A percentile compares a stretch with the other conserved stretches of the same genome.
phyloP scores from a whole-genome alignment of 1,140 invertebrate species.

The Drosophila chauvacae region DNA sequence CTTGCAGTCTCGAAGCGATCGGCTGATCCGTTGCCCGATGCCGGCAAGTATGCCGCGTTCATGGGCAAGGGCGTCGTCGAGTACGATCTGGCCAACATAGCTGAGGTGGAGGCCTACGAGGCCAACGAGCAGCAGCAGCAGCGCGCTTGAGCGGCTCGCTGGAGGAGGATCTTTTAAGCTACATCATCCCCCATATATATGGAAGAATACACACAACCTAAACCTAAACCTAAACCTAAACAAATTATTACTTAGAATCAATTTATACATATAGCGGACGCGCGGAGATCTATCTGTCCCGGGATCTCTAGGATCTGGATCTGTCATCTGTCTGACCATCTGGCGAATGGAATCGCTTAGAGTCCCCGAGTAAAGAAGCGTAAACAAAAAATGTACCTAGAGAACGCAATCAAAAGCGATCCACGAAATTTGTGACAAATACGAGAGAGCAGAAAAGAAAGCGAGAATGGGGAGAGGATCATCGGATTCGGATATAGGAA shows the following conservation, averaged over 20 bases:
- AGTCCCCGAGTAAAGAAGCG: constrained; percentile 48
- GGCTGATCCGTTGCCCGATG: constrained; percentile 84
- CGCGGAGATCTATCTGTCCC: constrained; percentile 35
- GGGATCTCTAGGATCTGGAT: constrained; percentile 9
- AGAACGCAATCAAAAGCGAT: constrained; percentile 80
- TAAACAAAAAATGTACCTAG: constrained; percentile 74
- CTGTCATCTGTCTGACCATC: constrained; percentile 31
- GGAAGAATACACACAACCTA: constrained; percentile 40
- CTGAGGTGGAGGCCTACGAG: constrained; percentile 80
- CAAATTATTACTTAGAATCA: constrained; percentile 56
- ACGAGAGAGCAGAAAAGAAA: constrained; percentile 36
- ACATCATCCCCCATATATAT: constrained; percentile 27
- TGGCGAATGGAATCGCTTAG: constrained; percentile 32
- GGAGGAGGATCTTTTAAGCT: constrained; percentile 65
- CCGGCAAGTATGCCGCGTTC: constrained; percentile 90
- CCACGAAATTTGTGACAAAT: constrained; percentile 80
- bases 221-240: constrained; percentile 33
- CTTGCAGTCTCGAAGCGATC: constrained; percentile 90
- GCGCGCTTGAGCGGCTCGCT: constrained; percentile 15
- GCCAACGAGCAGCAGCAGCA: constrained; percentile 52
- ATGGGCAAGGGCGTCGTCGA: constrained; percentile 90
- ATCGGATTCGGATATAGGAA: constrained; percentile 8
- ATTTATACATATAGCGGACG: constrained; percentile 64
- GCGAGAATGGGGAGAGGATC: constrained; percentile 14
- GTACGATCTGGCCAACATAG: constrained; percentile 89